Evolutionary conservation across 2,888 invertebrate genomes (phyloP).

Genomic region (Eumerus sabulonum): DNA sequence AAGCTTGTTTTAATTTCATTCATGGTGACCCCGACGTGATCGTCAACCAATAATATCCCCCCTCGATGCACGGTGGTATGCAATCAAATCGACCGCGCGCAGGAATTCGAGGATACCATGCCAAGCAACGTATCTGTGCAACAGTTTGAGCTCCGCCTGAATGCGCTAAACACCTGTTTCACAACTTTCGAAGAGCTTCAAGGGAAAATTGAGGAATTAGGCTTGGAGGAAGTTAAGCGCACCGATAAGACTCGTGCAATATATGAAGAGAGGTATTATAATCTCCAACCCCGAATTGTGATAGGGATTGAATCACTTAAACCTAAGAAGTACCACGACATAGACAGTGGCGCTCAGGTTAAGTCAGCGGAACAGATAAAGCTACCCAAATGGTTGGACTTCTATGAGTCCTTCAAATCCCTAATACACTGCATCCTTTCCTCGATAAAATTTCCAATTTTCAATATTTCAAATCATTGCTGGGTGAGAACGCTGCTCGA

Average conservation of each 20-base stretch:
- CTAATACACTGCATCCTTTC: constrained; percentile 11
- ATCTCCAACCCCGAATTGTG: no score
- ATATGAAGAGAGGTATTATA: no score
- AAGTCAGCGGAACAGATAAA: constrained; percentile 1
- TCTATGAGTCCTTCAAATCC: constrained; percentile 21
- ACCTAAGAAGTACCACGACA: not conserved
- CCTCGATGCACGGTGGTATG: not conserved
- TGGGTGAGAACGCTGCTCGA: no score
- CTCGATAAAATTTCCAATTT: no score
- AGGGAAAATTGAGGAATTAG: no score
- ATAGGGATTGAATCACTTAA: no score
- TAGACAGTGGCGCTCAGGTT: not conserved
- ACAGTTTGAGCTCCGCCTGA: not conserved
- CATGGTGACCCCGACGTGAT: no score
- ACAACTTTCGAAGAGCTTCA: no score
- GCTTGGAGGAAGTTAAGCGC: not conserved
- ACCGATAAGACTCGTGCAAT: not conserved
- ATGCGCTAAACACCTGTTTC: not conserved
- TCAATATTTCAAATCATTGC: no score
- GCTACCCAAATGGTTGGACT: constrained; percentile 18
- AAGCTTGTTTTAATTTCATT: no score
- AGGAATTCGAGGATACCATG: no score
- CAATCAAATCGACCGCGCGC: no score
- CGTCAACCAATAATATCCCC: not conserved
- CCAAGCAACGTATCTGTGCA: not conserved